Percentiles rank a stretch among this genome's conserved stretches.
These are phyloP conservation scores for Tragelaphus oryx DNA, from an alignment of 2,797 vertebrate species.

Conservation along the genomic window DNA sequence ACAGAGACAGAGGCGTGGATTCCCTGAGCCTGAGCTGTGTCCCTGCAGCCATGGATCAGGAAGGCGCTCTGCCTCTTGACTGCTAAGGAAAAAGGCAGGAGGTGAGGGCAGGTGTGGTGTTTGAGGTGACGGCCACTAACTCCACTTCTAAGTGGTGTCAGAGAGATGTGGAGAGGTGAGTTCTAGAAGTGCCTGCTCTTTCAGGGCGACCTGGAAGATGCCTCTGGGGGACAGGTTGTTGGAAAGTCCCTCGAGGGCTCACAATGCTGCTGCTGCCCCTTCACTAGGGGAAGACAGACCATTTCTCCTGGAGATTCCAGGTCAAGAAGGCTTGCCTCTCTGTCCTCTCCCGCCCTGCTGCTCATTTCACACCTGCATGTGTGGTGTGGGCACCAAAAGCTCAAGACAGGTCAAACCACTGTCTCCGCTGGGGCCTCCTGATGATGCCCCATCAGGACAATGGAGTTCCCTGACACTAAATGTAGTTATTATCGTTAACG, in stretches of 20 bases:
- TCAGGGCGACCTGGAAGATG: not conserved
- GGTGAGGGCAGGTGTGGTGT: not conserved
- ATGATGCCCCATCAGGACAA: fast-evolving
- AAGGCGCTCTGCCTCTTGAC: not conserved
- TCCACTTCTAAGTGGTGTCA: not conserved
- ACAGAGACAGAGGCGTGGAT: not conserved
- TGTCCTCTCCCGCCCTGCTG: not conserved
- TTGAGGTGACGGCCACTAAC: not conserved
- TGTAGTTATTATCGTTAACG: not conserved
- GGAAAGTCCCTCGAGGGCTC: not conserved
- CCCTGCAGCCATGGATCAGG: not conserved
- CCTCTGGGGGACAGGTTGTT: not conserved
- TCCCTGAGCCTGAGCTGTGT: not conserved
- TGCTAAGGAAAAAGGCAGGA: not conserved
- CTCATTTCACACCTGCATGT: not conserved
- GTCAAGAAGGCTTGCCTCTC: not conserved
- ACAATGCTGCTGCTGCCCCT: not conserved
- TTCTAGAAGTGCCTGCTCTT: not conserved
- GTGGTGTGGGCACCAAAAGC: not conserved
- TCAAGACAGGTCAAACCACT: not conserved
- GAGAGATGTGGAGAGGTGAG: not conserved
- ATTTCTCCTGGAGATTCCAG: not conserved
- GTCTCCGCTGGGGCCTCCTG: not conserved
- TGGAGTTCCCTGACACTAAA: not conserved
- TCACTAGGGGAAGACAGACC: not conserved